phyloP scores from a whole-genome alignment of 2,113 vertebrate genomes.

The Zapus hudsonius region DNA sequence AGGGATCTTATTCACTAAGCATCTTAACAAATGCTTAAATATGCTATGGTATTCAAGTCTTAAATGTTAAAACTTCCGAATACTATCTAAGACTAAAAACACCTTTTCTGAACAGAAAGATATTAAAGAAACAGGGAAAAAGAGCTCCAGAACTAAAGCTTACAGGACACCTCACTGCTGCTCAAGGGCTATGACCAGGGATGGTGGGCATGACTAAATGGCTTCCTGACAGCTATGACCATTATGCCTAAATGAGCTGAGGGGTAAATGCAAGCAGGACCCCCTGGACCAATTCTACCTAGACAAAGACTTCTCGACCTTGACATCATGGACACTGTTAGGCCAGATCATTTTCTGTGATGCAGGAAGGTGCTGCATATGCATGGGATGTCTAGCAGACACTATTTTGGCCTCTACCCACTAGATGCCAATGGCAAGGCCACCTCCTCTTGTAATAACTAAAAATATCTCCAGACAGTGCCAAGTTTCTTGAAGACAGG shows the following conservation, averaged over 20 bases:
- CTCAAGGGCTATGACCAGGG: neutral
- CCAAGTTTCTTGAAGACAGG: neutral
- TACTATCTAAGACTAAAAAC: neutral
- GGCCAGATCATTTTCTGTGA: neutral
- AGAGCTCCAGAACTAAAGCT: neutral
- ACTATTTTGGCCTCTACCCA: neutral
- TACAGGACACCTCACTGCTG: neutral
- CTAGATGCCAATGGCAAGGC: neutral
- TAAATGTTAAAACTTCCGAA: slow-evolving; percentile 30
- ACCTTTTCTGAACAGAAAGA: neutral
- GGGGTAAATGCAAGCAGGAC: neutral
- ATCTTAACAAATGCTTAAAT: neutral
- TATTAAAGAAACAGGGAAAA: neutral
- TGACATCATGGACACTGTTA: neutral
- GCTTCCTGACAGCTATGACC: neutral
- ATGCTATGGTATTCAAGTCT: neutral
- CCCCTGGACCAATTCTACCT: neutral
- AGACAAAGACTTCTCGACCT: neutral
- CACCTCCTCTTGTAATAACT: neutral
- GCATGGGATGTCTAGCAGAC: neutral
- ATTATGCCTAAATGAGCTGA: neutral
- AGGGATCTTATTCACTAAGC: neutral
- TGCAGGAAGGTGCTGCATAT: neutral
- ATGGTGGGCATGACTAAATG: neutral
- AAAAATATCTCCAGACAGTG: neutral